Evolutionary conservation across 2,113 vertebrate species (phyloP), one percentile per base, ranked within the genome.

Genomic region (Myocastor coypus): DNA sequence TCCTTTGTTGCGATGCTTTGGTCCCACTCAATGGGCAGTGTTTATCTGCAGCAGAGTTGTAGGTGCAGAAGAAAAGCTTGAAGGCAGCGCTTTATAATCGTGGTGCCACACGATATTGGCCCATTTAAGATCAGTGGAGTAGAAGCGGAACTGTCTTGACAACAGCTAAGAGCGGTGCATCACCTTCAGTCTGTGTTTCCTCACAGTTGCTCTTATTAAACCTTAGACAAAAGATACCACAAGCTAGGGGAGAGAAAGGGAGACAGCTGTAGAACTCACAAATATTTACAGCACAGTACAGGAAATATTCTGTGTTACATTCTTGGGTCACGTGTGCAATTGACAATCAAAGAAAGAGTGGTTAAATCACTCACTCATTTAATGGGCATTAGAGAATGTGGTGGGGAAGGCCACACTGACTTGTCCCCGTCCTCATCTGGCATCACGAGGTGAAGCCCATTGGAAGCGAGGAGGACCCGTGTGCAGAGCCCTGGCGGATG

Each of bases 51-150:
- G 22, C 46, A 50, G 71, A 64, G 4, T 3, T 83, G 6, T 81
- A 55, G 61, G 17, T 80, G 40, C 17, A 92, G 26, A 73, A 80
- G 80, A 91, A 89, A 88, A 86, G 24, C 4, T 94, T 34, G 30
- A 61, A 92, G 59, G 16, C 7, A 37, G 14, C 26, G 10, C 2
- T 93, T 94, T 24, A 92, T 40, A 92, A 86, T 16, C 13, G 61
- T 6, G 1, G 0, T 75, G 37, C 55, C 71, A 91, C 50, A 90
- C 78, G 19, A 4, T 87, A 75, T 81, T 59, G 63, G n/a, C 34
- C 69, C 2, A 81, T 57, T 77, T 26, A 78, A 26, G 37, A 66
- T 71, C 61, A 92, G 46, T 69, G n/a, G 89, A 64, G 91, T 22
- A 59, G 24, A 30, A 91, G 77, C 71, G 5, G 24, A 52, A 55